These are phyloP conservation scores for Brachypodius melanocephalos DNA, from an alignment of 2,113 vertebrate species.

Conservation along the genomic window DNA sequence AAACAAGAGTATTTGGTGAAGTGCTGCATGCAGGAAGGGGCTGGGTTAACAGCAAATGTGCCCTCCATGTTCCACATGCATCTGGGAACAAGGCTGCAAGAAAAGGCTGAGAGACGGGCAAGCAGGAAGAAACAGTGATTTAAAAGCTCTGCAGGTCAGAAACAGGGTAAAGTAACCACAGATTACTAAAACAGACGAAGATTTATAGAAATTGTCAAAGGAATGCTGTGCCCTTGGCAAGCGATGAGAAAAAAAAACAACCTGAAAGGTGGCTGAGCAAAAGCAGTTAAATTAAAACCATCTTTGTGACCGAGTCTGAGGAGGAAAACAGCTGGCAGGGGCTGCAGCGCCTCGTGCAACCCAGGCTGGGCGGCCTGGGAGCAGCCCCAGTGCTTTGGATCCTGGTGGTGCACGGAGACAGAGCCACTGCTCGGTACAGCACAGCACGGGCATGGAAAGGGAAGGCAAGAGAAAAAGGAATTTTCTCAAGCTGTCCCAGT, in stretches of 20 bases:
- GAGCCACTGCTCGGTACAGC: background rate
- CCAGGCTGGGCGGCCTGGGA: background rate
- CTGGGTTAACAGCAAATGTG: background rate
- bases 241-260: background rate
- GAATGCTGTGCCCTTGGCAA: constrained; percentile 16
- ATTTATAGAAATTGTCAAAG: constrained; percentile 30
- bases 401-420: background rate
- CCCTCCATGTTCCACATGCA: accelerated
- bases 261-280: constrained; percentile 26
- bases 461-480: background rate
- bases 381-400: background rate
- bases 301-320: background rate
- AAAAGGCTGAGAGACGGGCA: background rate
- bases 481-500: background rate
- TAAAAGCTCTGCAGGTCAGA: constrained; percentile 23
- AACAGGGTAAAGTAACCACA: background rate
- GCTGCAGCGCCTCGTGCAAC: background rate
- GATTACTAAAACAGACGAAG: constrained; percentile 34
- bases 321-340: constrained; percentile 32
- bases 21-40: background rate
- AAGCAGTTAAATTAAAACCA: constrained; percentile 38
- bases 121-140: background rate
- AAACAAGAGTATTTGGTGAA: background rate
- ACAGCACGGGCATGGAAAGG: accelerated
- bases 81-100: background rate